These are phyloP conservation scores for Cosmorhoe ocellata DNA, from an alignment of 2,888 invertebrate species.

Conservation along the genomic window DNA sequence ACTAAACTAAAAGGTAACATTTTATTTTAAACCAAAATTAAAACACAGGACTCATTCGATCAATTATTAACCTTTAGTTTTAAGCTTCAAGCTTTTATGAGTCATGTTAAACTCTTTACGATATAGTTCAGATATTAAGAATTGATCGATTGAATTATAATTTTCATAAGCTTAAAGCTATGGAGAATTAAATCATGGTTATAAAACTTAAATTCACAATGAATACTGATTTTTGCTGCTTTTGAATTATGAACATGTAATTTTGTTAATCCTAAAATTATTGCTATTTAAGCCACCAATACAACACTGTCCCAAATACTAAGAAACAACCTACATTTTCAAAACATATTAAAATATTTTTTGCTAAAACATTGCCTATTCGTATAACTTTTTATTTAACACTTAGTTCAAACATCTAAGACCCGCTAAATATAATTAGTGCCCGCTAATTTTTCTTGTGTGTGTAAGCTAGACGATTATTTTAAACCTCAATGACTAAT, in stretches of 20 bases:
- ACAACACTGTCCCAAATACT: slow-evolving; percentile 28
- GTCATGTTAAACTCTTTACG: not conserved
- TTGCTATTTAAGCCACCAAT: not conserved
- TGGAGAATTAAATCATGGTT: slow-evolving; percentile 41
- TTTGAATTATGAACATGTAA: slow-evolving; percentile 3
- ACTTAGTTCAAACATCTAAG: slow-evolving; percentile 57
- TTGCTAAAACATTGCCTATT: slow-evolving; percentile 26
- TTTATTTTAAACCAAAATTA: slow-evolving; percentile 55
- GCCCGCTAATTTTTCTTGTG: slow-evolving; percentile 64
- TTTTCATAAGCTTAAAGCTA: slow-evolving; percentile 31
- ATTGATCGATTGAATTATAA: slow-evolving; percentile 26
- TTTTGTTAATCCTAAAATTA: slow-evolving; percentile 2
- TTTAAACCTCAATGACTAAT: slow-evolving; percentile 50
- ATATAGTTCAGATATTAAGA: slow-evolving; percentile 26
- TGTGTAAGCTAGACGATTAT: slow-evolving; percentile 61
- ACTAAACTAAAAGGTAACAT: slow-evolving; percentile 59
- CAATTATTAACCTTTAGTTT: slow-evolving; percentile 20
- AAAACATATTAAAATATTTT: slow-evolving; percentile 12
- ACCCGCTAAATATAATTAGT: slow-evolving; percentile 62
- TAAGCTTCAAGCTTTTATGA: not conserved
- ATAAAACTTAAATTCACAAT: slow-evolving; percentile 21
- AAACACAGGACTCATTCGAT: slow-evolving; percentile 33
- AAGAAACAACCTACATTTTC: slow-evolving; percentile 6
- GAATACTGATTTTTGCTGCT: slow-evolving; percentile 4
- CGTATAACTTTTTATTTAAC: slow-evolving; percentile 27